Conservation (phyloP, 2,113 vertebrate species). For the Upupa epops region DNA sequence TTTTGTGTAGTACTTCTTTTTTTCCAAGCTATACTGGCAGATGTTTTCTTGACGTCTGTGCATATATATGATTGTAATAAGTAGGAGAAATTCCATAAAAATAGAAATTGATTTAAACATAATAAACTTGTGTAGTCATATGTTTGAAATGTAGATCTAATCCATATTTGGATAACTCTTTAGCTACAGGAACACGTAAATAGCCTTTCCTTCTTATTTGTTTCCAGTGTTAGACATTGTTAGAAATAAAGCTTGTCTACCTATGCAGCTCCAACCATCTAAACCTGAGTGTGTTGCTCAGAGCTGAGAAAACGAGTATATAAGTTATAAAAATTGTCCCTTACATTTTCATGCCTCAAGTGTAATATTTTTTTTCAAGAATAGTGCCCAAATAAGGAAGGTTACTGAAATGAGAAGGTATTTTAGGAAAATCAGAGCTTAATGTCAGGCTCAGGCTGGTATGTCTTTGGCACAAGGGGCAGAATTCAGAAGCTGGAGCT, state of each 20-base stretch:
- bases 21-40: not conserved
- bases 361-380: not conserved
- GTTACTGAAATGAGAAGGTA: not conserved
- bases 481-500: not conserved
- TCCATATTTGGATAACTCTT: not conserved
- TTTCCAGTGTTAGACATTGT: not conserved
- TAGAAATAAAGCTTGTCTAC: not conserved
- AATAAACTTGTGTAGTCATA: not conserved
- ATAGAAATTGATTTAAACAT: not conserved
- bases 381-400: not conserved
- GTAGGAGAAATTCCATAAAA: not conserved
- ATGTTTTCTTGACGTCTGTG: not conserved
- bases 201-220: not conserved
- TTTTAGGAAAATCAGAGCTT: not conserved
- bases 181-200: not conserved
- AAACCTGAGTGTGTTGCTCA: not conserved
- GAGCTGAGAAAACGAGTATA: not conserved
- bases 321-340: not conserved
- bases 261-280: not conserved
- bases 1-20: not conserved
- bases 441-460: not conserved
- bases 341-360: not conserved
- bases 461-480: not conserved
- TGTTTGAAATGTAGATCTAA: not conserved
- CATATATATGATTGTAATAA: not conserved